Evolutionary conservation across 2,888 invertebrate species (phyloP).

Genomic region (Melitaea athalia): DNA sequence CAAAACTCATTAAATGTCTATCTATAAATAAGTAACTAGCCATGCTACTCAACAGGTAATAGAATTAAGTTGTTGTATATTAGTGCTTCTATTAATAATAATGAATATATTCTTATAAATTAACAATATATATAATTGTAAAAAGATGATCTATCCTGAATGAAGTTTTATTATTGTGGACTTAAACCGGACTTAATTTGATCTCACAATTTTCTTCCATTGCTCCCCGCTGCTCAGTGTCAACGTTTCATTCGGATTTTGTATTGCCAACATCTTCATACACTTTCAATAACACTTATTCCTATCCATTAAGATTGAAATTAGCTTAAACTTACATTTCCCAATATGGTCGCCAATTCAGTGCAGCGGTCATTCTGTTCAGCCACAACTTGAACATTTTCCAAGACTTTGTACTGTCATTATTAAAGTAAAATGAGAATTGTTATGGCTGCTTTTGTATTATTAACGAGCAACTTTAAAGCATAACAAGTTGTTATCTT

Average conservation of each 20-base stretch:
- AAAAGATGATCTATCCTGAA: neutral
- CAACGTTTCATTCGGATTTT: conserved; percentile 76
- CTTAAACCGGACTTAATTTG: conserved; percentile 71
- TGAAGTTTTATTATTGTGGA: conserved; percentile 59
- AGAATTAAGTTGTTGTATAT: no score
- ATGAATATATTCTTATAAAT: neutral
- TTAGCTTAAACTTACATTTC: conserved; percentile 28
- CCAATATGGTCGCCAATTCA: conserved; percentile 53
- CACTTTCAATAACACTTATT: conserved; percentile 36
- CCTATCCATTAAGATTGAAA: conserved; percentile 41
- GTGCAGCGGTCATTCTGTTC: conserved; percentile 69
- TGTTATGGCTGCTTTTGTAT: conserved; percentile 62
- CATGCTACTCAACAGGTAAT: no score
- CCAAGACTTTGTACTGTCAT: conserved; percentile 66
- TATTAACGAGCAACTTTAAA: conserved; percentile 54
- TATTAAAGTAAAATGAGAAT: conserved; percentile 69
- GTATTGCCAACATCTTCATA: conserved; percentile 50
- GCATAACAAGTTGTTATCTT: conserved; percentile 43
- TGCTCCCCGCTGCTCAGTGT: conserved; percentile 69
- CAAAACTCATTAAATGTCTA: no score
- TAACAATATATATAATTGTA: neutral
- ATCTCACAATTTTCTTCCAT: conserved; percentile 73
- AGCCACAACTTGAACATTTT: conserved; percentile 66
- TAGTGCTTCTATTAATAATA: neutral
- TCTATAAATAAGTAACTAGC: no score